These are phyloP conservation scores for Craniophora ligustri DNA, from an alignment of 2,888 invertebrate species.

Conservation along the genomic window DNA sequence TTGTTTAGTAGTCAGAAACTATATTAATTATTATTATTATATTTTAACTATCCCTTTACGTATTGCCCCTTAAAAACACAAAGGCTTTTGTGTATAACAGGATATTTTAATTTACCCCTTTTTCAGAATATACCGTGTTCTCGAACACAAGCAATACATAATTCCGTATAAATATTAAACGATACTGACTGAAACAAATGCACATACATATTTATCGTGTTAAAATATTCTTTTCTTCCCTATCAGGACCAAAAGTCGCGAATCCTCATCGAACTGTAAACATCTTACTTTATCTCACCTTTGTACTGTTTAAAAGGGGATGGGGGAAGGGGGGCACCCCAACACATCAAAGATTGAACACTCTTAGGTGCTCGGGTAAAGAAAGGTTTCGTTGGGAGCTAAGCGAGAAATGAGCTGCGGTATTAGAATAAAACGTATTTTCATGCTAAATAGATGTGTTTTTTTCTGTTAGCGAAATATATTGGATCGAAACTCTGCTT, in stretches of 20 bases:
- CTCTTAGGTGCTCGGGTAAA: conserved; percentile 37
- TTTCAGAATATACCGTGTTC: not conserved
- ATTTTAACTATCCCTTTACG: no score
- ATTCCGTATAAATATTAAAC: conserved; percentile 32
- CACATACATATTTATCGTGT: conserved; percentile 6
- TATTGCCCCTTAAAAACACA: no score
- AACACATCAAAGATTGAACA: conserved; percentile 71
- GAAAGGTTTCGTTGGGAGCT: conserved; percentile 11
- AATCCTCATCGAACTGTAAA: conserved; percentile 56
- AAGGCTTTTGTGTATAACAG: no score
- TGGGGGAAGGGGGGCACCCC: conserved; percentile 30
- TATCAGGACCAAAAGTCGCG: conserved; percentile 39
- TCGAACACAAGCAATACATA: conserved; percentile 5
- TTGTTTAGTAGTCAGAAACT: not conserved
- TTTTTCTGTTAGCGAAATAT: no score
- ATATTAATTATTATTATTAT: not conserved
- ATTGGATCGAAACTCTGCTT: no score
- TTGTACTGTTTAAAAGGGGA: conserved; percentile 43
- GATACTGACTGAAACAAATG: not conserved
- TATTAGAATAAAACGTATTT: no score
- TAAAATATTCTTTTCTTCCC: conserved; percentile 29
- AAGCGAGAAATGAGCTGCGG: conserved; percentile 31
- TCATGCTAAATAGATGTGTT: no score
- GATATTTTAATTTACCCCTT: no score
- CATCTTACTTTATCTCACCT: conserved; percentile 67